Evolutionary conservation across 2,888 invertebrate species (phyloP).

Genomic region (Digitonthophagus gazella): DNA sequence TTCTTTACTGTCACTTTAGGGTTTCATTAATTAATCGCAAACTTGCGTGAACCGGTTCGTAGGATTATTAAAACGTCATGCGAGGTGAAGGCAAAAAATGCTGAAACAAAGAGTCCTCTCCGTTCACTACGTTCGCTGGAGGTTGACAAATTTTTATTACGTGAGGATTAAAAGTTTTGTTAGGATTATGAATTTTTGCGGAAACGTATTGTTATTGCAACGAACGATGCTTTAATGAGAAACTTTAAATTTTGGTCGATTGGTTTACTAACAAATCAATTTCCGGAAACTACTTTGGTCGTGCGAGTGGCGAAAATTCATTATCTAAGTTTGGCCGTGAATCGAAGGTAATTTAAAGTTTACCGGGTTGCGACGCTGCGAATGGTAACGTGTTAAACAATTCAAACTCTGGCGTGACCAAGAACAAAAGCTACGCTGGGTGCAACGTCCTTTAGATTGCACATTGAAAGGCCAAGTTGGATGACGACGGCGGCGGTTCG

Average conservation of each 20-base stretch:
- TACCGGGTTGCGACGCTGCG: not conserved
- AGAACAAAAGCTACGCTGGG: not conserved
- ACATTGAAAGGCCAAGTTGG: not conserved
- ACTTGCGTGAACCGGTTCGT: not conserved
- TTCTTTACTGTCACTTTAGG: too few relatives aligned
- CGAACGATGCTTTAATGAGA: too few relatives aligned
- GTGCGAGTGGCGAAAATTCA: not conserved
- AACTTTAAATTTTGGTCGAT: not conserved
- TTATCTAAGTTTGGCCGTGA: not conserved
- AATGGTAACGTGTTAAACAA: not conserved
- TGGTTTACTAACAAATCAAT: not conserved
- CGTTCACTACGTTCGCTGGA: not conserved
- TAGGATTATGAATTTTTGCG: not conserved
- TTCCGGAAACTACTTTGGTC: not conserved
- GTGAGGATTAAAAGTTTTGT: not conserved
- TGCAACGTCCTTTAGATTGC: constrained; percentile 9
- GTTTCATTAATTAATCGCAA: not conserved
- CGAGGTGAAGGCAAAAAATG: not conserved
- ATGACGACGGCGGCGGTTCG: not conserved
- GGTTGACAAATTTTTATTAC: not conserved
- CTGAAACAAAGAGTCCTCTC: not conserved
- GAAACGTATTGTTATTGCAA: not conserved
- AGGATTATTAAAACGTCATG: not conserved
- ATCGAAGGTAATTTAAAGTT: not conserved
- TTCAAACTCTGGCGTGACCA: not conserved